phyloP scores from a whole-genome alignment of 64 coral and sea anemone species.

The Hydrozoanthus tunicans region DNA sequence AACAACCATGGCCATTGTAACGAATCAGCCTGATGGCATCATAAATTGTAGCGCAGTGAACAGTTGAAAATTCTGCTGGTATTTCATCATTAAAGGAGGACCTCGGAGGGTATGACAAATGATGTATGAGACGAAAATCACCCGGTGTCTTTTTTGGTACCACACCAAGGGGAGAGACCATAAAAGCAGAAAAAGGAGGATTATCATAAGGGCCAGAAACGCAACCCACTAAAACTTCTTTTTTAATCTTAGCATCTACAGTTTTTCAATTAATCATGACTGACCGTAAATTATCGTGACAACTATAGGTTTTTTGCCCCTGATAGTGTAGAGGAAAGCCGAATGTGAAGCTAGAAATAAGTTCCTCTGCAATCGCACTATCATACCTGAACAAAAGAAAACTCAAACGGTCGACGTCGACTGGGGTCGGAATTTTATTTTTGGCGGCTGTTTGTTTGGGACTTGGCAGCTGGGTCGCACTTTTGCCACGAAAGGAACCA shows the following conservation, averaged over 20 bases:
- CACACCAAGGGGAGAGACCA: neutral
- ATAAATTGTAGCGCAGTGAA: too few relatives aligned
- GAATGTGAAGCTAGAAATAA: too few relatives aligned
- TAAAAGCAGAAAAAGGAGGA: neutral
- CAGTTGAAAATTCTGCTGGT: neutral
- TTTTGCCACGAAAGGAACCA: neutral
- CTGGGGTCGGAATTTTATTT: too few relatives aligned
- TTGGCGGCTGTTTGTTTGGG: too few relatives aligned
- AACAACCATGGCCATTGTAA: neutral
- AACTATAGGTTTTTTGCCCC: too few relatives aligned
- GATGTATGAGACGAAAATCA: neutral
- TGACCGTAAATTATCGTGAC: neutral
- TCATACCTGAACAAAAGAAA: too few relatives aligned
- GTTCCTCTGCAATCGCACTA: too few relatives aligned
- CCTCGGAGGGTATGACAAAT: neutral
- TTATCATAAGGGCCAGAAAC: neutral
- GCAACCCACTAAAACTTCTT: neutral
- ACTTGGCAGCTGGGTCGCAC: too few relatives aligned
- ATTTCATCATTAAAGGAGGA: neutral
- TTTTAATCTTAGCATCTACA: neutral
- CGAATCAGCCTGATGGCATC: too few relatives aligned
- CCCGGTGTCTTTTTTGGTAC: slow-evolving; percentile 19
- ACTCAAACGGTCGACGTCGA: too few relatives aligned
- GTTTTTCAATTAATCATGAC: neutral
- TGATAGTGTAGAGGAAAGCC: too few relatives aligned